Evolutionary conservation across 92 coral and sea anemone genomes (phyloP), one percentile per base, ranked within the genome.

Genomic region (Siderastrea siderea): DNA sequence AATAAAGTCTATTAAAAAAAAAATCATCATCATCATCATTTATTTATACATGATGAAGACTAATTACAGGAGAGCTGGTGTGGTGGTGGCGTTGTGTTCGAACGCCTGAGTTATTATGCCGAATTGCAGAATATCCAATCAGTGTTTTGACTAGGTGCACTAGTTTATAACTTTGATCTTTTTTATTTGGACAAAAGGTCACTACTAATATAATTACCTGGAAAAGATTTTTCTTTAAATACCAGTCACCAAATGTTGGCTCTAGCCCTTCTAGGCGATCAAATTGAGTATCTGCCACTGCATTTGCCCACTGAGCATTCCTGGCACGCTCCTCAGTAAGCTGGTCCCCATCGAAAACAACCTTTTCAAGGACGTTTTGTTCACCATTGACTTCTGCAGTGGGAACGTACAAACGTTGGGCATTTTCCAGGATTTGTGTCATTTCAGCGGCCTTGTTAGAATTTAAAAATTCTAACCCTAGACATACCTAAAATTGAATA

Each of bases 221-320:
- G 49, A 8, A 58, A 54, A 75, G 50, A 17, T 71, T 69, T 13
- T 19, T 43, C 44, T 44, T 53, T 8, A 71, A 79, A 11, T 84
- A 82, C 93, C 93, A 84, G 50, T 90, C 93, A 46, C 79, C 90
- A 84, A 84, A 85, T 70, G 89, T 68, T 60, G 93, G 52, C 60
- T 90, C 85, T 58, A 84, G 80, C 5, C 89, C 89, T 26, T 59
- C 68, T 19, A 90, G 73, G 2, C 80, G 68, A 13, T 84, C 93
- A 16, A 54, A 17, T 15, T 70, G 13, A 10, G 83, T 68, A 47
- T 72, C 93, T 19, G 86, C 93, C 12, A 78, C 54, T 38, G 48
- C 69, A 43, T 90, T 84, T 12, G 83, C 86, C 79, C 66, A 68
- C 67, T 75, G 69, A 1, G 89, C 93, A 90, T 90, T 90, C n/a